These are phyloP conservation scores for Gorsachius magnificus DNA, from an alignment of 2,797 vertebrate species.

Conservation along the genomic window DNA sequence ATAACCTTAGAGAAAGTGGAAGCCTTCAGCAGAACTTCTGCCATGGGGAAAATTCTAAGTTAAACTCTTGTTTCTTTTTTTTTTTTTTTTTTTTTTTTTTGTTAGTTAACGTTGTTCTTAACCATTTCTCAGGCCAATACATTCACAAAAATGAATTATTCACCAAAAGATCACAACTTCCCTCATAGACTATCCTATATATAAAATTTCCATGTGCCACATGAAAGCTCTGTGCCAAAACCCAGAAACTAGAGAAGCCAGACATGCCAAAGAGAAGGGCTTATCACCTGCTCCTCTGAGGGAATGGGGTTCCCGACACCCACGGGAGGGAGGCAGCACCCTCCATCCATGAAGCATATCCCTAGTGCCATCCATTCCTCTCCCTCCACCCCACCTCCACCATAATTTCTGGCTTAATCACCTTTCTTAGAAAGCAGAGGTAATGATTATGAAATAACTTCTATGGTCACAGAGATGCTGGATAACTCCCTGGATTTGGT, in stretches of 20 bases:
- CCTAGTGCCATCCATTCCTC: neutral
- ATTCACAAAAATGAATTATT: neutral
- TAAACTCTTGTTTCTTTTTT: neutral
- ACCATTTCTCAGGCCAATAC: neutral
- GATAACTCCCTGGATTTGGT: neutral
- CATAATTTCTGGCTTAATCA: neutral
- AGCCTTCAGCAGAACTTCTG: neutral
- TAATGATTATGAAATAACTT: neutral
- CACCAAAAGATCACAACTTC: neutral
- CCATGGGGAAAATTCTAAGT: rapidly evolving
- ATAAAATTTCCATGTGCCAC: neutral
- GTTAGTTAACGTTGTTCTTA: neutral
- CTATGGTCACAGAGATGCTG: neutral
- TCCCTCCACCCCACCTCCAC: neutral
- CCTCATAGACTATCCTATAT: neutral
- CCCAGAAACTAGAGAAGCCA: neutral
- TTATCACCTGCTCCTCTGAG: neutral
- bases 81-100: neutral
- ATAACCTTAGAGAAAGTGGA: neutral
- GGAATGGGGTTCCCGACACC: neutral
- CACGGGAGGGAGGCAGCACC: neutral
- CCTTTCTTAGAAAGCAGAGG: neutral
- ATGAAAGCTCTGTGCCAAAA: neutral
- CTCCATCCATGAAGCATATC: neutral
- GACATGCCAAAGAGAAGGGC: neutral